Conservation (phyloP, 2,113 vertebrate genomes). For the Cyanoderma ruficeps region DNA sequence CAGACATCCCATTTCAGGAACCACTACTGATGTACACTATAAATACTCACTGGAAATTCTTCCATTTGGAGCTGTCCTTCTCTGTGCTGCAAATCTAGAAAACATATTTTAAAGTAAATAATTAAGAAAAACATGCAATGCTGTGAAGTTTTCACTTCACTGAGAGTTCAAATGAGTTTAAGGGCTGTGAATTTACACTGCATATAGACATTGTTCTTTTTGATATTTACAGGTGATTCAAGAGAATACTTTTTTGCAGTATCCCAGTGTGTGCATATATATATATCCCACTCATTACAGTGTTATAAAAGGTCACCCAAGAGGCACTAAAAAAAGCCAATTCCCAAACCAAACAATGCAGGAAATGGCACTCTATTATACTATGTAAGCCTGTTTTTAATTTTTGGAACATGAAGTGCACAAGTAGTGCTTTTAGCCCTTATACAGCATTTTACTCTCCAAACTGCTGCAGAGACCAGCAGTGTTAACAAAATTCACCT, state of each 20-base stretch:
- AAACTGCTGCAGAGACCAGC: not conserved
- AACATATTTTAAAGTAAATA: constrained; percentile 31
- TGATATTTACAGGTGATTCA: not conserved
- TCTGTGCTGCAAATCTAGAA: constrained; percentile 84
- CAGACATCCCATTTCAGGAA: not conserved
- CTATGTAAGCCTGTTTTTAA: not conserved
- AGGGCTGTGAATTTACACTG: not conserved
- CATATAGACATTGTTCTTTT: not conserved
- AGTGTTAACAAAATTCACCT: not conserved
- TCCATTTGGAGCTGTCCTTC: constrained; percentile 89
- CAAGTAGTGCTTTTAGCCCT: not conserved
- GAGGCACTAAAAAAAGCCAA: not conserved
- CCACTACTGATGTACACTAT: not conserved
- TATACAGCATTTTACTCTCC: not conserved
- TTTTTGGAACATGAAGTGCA: not conserved
- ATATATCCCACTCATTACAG: not conserved
- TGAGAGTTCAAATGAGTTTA: not conserved
- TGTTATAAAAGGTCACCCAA: not conserved
- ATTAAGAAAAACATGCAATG: not conserved
- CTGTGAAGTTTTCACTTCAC: not conserved
- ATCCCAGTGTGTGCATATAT: not conserved
- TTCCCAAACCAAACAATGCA: not conserved
- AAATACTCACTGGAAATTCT: constrained; percentile 85
- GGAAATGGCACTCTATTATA: not conserved
- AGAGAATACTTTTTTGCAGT: not conserved